Conservation (phyloP, 2,797 vertebrate genomes). For the Phyllotis vaccarum region DNA sequence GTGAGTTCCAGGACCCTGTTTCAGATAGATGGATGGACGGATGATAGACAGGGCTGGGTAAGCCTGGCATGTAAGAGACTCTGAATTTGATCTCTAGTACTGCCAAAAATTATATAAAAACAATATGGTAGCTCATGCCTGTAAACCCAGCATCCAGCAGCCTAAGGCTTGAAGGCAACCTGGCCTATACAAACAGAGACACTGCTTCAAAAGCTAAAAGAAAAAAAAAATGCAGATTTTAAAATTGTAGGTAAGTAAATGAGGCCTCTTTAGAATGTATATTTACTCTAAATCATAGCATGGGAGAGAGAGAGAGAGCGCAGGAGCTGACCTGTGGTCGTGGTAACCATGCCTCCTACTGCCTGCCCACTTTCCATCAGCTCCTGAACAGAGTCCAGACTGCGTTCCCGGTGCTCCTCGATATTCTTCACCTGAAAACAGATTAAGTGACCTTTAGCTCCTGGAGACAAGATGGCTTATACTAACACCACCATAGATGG, state of each 20-base stretch:
- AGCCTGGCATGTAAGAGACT: background rate
- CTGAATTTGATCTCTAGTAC: background rate
- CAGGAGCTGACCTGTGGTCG: conserved; percentile 93
- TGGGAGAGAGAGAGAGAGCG: background rate
- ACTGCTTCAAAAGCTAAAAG: background rate
- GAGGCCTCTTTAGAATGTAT: background rate
- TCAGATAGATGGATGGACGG: background rate
- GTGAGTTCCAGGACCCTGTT: background rate
- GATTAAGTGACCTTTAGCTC: conserved; percentile 46
- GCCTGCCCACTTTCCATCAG: conserved; percentile 99
- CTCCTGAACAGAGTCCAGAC: conserved; percentile 96
- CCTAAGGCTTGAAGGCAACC: background rate
- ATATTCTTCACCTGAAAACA: conserved; percentile 97
- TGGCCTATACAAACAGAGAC: background rate
- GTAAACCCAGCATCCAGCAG: background rate
- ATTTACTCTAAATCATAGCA: background rate
- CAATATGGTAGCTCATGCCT: background rate
- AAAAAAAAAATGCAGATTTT: background rate
- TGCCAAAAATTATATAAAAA: background rate
- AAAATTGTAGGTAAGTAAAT: background rate
- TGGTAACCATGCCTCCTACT: conserved; percentile 99
- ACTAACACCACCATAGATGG: background rate
- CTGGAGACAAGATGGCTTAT: background rate
- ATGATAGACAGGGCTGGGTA: background rate
- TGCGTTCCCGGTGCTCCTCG: conserved; percentile 97